A percentile compares a stretch with the other conserved stretches of the same genome.
Conservation (phyloP, 2,797 vertebrate genomes). For the Coracias cyanogaster region DNA sequence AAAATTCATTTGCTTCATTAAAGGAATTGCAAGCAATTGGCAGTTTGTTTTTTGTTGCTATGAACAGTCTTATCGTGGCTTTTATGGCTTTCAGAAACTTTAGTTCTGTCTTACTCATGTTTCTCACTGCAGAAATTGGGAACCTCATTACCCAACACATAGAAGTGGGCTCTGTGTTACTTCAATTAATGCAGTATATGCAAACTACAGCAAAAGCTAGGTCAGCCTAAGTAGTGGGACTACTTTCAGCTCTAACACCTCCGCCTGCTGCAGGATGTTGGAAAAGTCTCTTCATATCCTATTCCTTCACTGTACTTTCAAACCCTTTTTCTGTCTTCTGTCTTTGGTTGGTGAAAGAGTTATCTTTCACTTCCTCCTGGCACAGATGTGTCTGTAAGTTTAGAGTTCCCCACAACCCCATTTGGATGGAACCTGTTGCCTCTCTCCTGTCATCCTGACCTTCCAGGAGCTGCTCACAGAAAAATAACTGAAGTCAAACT, state of each 20-base stretch:
- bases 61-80: neutral
- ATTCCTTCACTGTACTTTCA: neutral
- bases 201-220: neutral
- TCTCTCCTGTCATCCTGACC: neutral
- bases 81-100: neutral
- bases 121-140: neutral
- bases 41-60: neutral
- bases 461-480: neutral
- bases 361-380: neutral
- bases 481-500: neutral
- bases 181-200: neutral
- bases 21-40: neutral
- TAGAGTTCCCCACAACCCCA: neutral
- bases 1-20: neutral
- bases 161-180: neutral
- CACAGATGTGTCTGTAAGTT: neutral
- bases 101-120: neutral
- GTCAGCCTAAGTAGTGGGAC: neutral
- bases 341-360: neutral
- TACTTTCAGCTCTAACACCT: neutral
- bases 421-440: neutral
- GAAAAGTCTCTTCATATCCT: neutral
- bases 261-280: neutral
- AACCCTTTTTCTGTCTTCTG: neutral
- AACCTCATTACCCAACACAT: fast-evolving